These are phyloP conservation scores for Aleiodes testaceus DNA, from an alignment of 2,888 invertebrate genomes.

Conservation along the genomic window DNA sequence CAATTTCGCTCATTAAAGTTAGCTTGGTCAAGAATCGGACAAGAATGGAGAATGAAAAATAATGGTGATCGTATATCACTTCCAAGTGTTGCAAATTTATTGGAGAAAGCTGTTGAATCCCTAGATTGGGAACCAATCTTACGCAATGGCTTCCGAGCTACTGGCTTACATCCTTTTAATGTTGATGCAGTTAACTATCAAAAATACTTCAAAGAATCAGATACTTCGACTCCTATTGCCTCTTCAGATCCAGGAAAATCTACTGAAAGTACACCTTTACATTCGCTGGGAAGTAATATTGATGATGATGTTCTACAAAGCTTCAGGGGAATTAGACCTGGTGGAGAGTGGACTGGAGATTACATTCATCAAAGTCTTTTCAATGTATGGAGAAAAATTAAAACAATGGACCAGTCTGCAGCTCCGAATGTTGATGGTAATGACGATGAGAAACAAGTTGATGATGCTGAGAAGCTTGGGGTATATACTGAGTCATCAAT, in stretches of 20 bases:
- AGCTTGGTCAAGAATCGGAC: constrained; percentile 59
- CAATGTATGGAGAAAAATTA: neutral
- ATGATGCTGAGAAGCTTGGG: too few relatives aligned
- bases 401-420: neutral
- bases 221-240: too few relatives aligned
- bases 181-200: constrained; percentile 6
- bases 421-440: neutral
- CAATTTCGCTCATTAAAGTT: constrained; percentile 62
- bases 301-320: too few relatives aligned
- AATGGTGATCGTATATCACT: constrained; percentile 48
- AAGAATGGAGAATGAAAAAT: constrained; percentile 56
- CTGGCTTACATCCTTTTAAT: neutral
- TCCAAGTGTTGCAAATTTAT: neutral
- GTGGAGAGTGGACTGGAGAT: neutral
- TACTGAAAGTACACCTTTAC: too few relatives aligned
- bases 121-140: neutral
- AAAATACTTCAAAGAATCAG: neutral
- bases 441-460: neutral
- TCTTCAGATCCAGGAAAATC: too few relatives aligned
- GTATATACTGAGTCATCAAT: too few relatives aligned
- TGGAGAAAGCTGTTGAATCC: neutral
- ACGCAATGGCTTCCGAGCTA: neutral
- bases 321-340: neutral
- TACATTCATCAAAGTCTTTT: neutral
- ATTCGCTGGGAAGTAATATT: too few relatives aligned